A percentile compares a stretch with the other conserved stretches of the same genome.
phyloP scores from a whole-genome alignment of 2,113 vertebrate species.

The Brevimyrus niger region DNA sequence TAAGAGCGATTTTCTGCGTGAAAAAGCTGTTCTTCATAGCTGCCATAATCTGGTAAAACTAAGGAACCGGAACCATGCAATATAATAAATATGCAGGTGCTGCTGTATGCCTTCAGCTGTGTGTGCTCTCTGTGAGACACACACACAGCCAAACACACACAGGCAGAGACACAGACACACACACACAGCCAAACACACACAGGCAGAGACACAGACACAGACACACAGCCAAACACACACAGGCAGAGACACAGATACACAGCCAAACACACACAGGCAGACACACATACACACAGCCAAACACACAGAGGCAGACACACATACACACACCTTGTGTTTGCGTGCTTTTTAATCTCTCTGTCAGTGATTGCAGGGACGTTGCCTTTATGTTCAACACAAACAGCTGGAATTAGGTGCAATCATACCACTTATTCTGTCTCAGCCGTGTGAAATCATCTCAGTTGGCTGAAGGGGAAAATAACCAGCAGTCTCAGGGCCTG shows the following conservation, averaged over 20 bases:
- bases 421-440: neutral
- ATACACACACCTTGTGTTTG: neutral
- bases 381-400: neutral
- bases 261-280: no score
- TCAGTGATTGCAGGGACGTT: neutral
- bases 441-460: neutral
- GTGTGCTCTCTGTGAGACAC: neutral
- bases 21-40: neutral
- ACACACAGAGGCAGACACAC: neutral
- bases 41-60: neutral
- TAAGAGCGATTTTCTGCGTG: neutral
- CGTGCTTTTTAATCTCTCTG: neutral
- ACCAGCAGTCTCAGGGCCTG: neutral
- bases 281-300: no score
- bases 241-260: neutral
- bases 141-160: neutral
- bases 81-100: neutral
- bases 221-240: no score
- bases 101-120: neutral
- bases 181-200: neutral
- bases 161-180: no score
- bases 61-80: neutral
- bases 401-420: neutral
- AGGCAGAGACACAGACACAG: no score
- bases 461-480: neutral